These are phyloP conservation scores for Hypsibius dujardini DNA, from an alignment of 1,140 invertebrate species.

Conservation along the genomic window DNA sequence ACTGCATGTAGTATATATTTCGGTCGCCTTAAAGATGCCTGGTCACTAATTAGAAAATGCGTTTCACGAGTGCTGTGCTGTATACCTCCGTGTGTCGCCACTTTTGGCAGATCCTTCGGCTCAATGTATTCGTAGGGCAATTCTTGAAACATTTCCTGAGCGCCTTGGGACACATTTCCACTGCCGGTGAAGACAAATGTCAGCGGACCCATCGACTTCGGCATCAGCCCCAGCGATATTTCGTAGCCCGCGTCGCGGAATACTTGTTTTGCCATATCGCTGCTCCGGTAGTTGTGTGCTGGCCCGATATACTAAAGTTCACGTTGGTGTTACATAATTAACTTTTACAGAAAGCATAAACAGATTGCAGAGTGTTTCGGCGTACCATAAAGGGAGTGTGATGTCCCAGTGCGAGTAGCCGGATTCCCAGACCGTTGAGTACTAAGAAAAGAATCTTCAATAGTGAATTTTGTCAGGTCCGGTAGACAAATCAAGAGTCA, in stretches of 20 bases:
- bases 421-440: conserved; percentile 78
- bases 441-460: conserved; percentile 30
- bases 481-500: too few relatives aligned
- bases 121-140: conserved; percentile 92
- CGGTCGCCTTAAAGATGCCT: too few relatives aligned
- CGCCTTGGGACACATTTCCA: conserved; percentile 57
- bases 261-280: conserved; percentile 87
- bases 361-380: conserved; percentile 19
- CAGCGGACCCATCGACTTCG: conserved; percentile 86
- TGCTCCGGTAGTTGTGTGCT: conserved; percentile 93
- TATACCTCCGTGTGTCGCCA: conserved; percentile 85
- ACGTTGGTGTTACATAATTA: conserved; percentile 19
- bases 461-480: too few relatives aligned
- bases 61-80: too few relatives aligned
- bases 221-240: conserved; percentile 89
- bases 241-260: conserved; percentile 94
- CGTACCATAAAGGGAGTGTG: conserved; percentile 95
- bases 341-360: conserved; percentile 14
- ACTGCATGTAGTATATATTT: too few relatives aligned
- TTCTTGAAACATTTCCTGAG: conserved; percentile 94
- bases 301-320: conserved; percentile 72
- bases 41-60: too few relatives aligned
- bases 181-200: conserved; percentile 96
- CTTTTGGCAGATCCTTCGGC: conserved; percentile 77
- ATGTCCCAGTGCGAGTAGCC: conserved; percentile 82